Evolutionary conservation across 2,888 invertebrate species (phyloP).

Genomic region (Meghimatium bilineatum): DNA sequence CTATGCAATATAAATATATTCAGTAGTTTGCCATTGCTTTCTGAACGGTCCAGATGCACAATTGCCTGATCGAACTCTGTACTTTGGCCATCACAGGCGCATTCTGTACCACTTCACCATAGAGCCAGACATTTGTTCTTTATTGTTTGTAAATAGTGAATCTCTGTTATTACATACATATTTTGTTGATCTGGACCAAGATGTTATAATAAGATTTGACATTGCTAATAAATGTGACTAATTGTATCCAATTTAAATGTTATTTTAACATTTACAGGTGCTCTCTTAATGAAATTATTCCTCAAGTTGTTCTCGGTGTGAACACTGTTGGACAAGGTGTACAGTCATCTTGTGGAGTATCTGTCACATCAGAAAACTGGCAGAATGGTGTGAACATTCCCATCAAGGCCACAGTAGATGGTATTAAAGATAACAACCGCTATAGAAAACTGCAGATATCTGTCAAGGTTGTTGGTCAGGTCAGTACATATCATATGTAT

Average conservation of each 20-base stretch:
- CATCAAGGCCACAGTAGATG: slow-evolving; percentile 59
- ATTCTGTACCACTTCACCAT: too few relatives aligned
- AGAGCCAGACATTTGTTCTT: too few relatives aligned
- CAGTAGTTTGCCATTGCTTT: too few relatives aligned
- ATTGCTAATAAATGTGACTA: not conserved
- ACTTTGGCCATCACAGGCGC: too few relatives aligned
- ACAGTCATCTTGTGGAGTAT: slow-evolving; percentile 49
- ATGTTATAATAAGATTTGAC: not conserved
- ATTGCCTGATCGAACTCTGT: too few relatives aligned
- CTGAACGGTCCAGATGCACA: too few relatives aligned
- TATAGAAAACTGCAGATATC: slow-evolving; percentile 44
- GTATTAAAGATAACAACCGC: slow-evolving; percentile 55
- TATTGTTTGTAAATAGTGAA: too few relatives aligned
- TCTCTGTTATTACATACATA: too few relatives aligned
- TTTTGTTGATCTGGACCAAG: too few relatives aligned
- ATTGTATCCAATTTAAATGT: not conserved
- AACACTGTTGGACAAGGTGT: slow-evolving; percentile 14
- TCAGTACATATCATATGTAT: slow-evolving; percentile 3
- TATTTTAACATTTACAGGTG: slow-evolving; percentile 49
- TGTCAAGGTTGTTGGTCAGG: slow-evolving; percentile 46
- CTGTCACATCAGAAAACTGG: slow-evolving; percentile 56
- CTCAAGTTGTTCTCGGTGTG: slow-evolving; percentile 52
- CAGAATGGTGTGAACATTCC: slow-evolving; percentile 44
- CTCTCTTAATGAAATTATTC: slow-evolving; percentile 50
- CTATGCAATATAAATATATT: too few relatives aligned